Evolutionary conservation across 1,140 invertebrate genomes (phyloP).

Genomic region (Lepidurus apus): DNA sequence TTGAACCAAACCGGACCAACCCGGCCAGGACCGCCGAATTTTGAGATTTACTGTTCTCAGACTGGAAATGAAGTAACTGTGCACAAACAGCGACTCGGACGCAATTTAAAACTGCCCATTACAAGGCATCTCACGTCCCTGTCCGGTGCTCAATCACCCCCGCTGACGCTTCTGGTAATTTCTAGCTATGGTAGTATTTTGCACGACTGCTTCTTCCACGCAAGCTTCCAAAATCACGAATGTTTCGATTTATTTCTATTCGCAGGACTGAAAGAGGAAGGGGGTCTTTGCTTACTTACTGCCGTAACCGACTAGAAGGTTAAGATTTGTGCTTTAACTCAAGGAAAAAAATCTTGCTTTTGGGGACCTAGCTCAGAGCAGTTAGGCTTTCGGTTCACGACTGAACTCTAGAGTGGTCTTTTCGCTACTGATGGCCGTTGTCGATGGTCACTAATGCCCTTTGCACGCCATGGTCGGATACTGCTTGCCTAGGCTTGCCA

Average conservation of each 20-base stretch:
- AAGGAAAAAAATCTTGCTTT: not conserved
- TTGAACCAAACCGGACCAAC: not conserved
- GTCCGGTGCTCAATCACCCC: not conserved
- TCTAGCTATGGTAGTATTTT: not conserved
- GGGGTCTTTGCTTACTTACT: not conserved
- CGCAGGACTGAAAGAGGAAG: not conserved
- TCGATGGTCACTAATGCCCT: constrained; percentile 17
- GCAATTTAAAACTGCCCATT: constrained; percentile 6
- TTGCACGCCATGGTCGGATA: not conserved
- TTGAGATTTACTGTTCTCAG: not conserved
- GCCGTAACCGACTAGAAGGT: not conserved
- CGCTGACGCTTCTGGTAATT: not conserved
- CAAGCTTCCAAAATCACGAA: too few relatives aligned
- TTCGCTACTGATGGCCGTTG: constrained; percentile 10
- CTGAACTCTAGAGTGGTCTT: not conserved
- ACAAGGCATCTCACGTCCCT: not conserved
- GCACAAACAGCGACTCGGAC: not conserved
- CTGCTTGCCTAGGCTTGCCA: not conserved
- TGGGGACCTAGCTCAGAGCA: not conserved
- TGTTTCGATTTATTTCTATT: not conserved
- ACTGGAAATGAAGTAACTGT: not conserved
- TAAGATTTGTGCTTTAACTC: not conserved
- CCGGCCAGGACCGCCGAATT: not conserved
- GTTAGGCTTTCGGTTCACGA: not conserved
- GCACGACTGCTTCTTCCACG: not conserved